Percentiles rank a stretch among this genome's conserved stretches.
Conservation (phyloP, 2,113 vertebrate genomes). For the Hippocampus comes region DNA sequence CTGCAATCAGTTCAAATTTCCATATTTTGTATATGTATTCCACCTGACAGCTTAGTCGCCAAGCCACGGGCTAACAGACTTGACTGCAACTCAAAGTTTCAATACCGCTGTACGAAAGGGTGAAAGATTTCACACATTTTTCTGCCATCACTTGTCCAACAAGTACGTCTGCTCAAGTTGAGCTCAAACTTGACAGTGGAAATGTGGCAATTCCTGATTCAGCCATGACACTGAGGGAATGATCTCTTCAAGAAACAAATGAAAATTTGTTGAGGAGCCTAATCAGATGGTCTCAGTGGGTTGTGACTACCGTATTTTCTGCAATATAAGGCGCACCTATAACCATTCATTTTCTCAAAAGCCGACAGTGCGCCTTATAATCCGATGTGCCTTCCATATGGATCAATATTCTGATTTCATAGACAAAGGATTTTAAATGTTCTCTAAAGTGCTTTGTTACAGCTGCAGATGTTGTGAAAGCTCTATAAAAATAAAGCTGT, state of each 20-base stretch:
- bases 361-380: too few relatives aligned
- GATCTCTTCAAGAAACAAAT: not conserved
- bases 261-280: not conserved
- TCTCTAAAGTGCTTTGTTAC: too few relatives aligned
- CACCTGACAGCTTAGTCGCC: not conserved
- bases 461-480: too few relatives aligned
- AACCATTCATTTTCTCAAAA: too few relatives aligned
- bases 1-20: not conserved
- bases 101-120: not conserved
- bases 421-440: too few relatives aligned
- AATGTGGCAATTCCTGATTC: not conserved
- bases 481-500: too few relatives aligned
- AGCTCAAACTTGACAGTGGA: not conserved
- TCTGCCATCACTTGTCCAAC: not conserved
- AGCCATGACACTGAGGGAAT: not conserved
- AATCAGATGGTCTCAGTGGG: too few relatives aligned
- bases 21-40: not conserved
- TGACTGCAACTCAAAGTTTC: not conserved
- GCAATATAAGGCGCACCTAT: too few relatives aligned
- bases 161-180: not conserved
- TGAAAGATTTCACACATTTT: not conserved
- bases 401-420: too few relatives aligned
- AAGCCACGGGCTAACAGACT: not conserved
- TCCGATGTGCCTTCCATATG: too few relatives aligned
- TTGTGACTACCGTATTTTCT: too few relatives aligned